Percentiles rank a stretch among this genome's conserved stretches.
These are phyloP conservation scores for Myzus persicae DNA, from an alignment of 1,140 invertebrate species.

Conservation along the genomic window DNA sequence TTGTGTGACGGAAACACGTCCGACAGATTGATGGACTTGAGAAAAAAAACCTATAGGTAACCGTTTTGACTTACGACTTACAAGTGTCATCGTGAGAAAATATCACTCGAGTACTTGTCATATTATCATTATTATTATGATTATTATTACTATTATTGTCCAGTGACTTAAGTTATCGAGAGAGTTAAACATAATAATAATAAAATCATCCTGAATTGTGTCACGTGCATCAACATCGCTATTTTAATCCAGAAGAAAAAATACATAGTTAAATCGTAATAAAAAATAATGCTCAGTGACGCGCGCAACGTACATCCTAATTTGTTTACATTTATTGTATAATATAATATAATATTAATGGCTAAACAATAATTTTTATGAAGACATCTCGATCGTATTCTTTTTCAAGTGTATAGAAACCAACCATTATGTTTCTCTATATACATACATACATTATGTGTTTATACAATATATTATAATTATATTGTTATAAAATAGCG, in stretches of 20 bases:
- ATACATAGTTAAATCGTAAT: not conserved
- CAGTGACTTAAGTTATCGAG: not conserved
- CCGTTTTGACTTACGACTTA: conserved; percentile 25
- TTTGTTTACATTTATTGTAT: not conserved
- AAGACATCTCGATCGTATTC: not conserved
- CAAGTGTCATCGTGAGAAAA: conserved; percentile 37
- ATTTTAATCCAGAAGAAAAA: not conserved
- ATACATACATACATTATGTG: not conserved
- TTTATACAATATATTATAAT: not conserved
- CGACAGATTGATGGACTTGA: conserved; percentile 19
- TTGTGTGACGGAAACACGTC: conserved; percentile 4
- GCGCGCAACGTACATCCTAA: not conserved
- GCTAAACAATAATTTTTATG: not conserved
- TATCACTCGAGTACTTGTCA: conserved; percentile 25
- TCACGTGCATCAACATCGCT: not conserved
- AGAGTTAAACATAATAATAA: not conserved
- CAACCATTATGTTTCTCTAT: not conserved
- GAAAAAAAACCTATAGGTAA: not conserved
- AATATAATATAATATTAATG: not conserved
- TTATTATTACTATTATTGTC: not conserved
- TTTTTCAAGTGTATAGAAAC: not conserved
- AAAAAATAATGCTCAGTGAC: not conserved
- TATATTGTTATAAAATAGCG: not conserved
- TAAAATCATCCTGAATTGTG: not conserved
- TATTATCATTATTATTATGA: conserved; percentile 2